Evolutionary conservation across 2,888 invertebrate species (phyloP), one percentile per base, ranked within the genome.

Genomic region (Caenorhabditis sp.): DNA sequence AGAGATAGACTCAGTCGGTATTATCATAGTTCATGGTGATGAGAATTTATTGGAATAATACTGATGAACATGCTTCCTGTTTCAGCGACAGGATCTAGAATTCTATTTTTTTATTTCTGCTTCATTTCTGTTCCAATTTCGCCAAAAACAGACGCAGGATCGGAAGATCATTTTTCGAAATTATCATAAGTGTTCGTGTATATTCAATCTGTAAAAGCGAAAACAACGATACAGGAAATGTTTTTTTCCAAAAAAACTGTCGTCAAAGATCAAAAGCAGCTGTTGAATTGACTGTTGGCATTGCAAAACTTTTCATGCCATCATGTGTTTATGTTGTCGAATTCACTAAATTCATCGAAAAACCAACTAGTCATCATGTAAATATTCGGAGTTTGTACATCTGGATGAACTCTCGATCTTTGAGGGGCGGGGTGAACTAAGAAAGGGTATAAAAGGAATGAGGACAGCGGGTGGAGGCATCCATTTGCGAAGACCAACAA

Each of bases 291-390:
- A 24, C 51, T 13, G 24, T 53, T 13, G 40, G 40, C 40, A 40
- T 8, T 40, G 40, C 24, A 9, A 24, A 47, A 47, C 47, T 13
- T n/a, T 13, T 40, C 40, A 5, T 40, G 47, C 20, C 47, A n/a
- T n/a, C n/a, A 18, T 20, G 51, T 24, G 65, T 53, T 58, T 60
- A 61, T 70, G 60, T 70, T 61, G 53, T 53, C 22, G 35, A 37
- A 58, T 22, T 50, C 58, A 40, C 18, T 24, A 20, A 22, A 60
- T 51, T 37, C 37, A 53, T 22, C 35, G 28, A 53, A 26, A 32
- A 37, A 37, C 22, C 47, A 20, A 71, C 62, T 55, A 71, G 71
- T 71, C 71, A 71, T 71, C 71, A 71, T 71, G 71, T 71, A 71
- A 71, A 71, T 71, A 71, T 50, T 58, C 37, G 61, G 28, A 40